These are phyloP conservation scores for Pandemis cinnamomeana DNA, from an alignment of 2,888 invertebrate genomes.

Conservation along the genomic window DNA sequence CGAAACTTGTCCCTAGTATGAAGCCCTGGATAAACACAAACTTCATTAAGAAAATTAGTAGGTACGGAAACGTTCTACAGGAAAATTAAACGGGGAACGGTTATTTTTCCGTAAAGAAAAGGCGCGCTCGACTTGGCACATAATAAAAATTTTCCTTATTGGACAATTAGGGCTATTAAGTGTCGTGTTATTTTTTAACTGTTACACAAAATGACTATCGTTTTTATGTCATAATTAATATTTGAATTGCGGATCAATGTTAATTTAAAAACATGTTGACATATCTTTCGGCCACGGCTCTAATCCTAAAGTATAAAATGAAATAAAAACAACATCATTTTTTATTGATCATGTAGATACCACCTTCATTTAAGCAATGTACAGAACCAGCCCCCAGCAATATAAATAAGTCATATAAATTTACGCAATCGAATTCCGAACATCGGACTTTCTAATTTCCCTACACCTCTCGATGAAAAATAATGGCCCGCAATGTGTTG, in stretches of 20 bases:
- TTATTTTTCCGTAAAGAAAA: conserved; percentile 5
- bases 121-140: neutral
- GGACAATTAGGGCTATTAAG: conserved; percentile 2
- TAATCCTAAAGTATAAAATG: too few species aligned
- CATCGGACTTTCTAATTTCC: conserved; percentile 4
- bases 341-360: too few species aligned
- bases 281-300: too few species aligned
- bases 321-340: too few species aligned
- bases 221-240: neutral
- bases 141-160: conserved; percentile 12
- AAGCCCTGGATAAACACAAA: conserved; percentile 9
- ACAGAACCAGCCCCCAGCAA: neutral
- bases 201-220: neutral
- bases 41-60: conserved; percentile 19
- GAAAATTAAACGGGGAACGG: conserved; percentile 8
- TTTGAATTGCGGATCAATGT: neutral
- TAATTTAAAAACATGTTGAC: too few species aligned
- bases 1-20: conserved; percentile 7
- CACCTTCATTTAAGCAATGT: too few species aligned
- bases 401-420: conserved; percentile 2
- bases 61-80: neutral
- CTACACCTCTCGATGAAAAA: neutral
- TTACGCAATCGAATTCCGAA: neutral
- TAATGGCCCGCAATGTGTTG: neutral
- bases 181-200: neutral